Base-by-base conservation (phyloP, 2,113 vertebrate species). In the Acrocephalus kingi region DNA sequence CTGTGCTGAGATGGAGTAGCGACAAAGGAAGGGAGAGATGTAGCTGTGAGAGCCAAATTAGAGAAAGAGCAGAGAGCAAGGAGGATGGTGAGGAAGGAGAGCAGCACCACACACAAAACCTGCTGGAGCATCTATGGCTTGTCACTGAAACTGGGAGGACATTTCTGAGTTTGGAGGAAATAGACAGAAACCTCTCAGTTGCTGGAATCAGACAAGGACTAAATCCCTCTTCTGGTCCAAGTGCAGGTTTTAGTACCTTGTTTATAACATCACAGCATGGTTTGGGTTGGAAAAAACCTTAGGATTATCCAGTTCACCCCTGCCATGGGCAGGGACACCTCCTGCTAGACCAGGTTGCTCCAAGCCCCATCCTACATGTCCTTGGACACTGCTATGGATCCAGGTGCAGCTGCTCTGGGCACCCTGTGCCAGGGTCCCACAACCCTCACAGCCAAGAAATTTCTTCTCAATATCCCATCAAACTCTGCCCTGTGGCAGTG, bases 131-230 rank as follows among this genome's bases (percentile, higher is more conserved):
- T 4, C 63, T 8, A 7, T 0, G 0, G 41, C 55, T 87, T 3
- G 0, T 5, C 12, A 58, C 5, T 0, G 0, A 58, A 48, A 22
- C 0, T 28, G 8, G n/a, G 54, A 63, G 39, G 83, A 71, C 11
- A 11, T 8, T 25, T 33, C 14, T 49, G 63, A 51, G 31, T 45
- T 85, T 39, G 71, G 46, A 51, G 72, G 33, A 66, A 51, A 72
- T 2, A 39, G 10, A 46, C 8, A 27, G 23, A 79, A 76, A 59
- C 2, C 13, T n/a, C 6, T 31, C 41, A 48, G 3, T 7, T 52
- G 58, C 23, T 83, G 30, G 55, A 49, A 56, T 45, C 25, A 31
- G 54, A 41, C 18, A 55, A 33, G 10, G 28, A 35, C 59, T 58
- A 63, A 78, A 83, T 10, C 21, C 8, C 10, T 22, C 31, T 27